These are phyloP conservation scores for Leiothrix lutea DNA, from an alignment of 2,113 vertebrate species.

Conservation along the genomic window DNA sequence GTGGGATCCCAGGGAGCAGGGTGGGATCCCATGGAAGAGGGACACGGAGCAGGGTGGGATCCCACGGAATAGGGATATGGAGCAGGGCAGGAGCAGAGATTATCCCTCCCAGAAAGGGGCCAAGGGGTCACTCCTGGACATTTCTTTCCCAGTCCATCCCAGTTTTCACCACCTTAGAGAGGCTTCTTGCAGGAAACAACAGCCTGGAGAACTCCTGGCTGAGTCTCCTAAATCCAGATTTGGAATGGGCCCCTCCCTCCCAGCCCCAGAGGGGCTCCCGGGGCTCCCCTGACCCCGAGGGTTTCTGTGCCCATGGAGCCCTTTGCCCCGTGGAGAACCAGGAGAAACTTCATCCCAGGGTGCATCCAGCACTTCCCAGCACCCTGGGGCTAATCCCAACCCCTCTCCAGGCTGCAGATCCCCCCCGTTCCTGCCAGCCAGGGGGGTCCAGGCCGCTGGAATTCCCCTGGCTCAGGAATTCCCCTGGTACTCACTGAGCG, in stretches of 20 bases:
- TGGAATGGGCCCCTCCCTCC: background rate
- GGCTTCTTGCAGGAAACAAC: background rate
- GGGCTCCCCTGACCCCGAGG: fast-evolving
- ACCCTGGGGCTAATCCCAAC: background rate
- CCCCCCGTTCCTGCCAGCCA: background rate
- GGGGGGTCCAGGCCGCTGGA: background rate
- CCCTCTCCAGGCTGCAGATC: background rate
- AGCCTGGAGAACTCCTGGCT: fast-evolving
- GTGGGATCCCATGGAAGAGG: background rate
- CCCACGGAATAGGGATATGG: background rate
- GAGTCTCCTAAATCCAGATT: background rate
- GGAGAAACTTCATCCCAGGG: background rate
- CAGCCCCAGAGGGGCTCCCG: background rate
- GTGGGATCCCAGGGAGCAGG: background rate
- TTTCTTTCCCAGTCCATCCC: background rate
- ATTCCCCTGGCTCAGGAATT: background rate
- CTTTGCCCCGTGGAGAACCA: background rate
- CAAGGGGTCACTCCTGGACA: background rate
- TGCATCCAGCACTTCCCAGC: background rate
- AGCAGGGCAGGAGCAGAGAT: background rate
- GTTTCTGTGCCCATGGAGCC: background rate
- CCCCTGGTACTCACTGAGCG: constrained; percentile 85
- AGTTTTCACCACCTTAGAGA: too few species aligned
- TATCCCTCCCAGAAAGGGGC: background rate
- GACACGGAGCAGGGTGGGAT: background rate